Conservation (phyloP, 2,888 invertebrate species). For the Agrochola macilenta region DNA sequence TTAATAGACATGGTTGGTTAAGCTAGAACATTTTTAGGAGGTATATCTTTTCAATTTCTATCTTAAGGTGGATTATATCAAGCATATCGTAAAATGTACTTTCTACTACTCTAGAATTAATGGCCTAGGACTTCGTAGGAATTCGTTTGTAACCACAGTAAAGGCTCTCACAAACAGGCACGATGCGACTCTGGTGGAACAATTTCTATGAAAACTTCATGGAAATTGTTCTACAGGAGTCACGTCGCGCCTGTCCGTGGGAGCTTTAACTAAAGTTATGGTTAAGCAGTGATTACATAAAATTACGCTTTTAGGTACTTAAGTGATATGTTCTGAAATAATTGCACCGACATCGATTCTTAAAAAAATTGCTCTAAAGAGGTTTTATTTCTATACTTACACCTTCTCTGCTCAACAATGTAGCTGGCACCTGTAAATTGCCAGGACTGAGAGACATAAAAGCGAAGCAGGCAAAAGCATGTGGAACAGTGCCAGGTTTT, state of each 20-base stretch:
- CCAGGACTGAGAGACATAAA: conserved; percentile 28
- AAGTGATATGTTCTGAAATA: neutral
- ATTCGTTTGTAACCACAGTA: no score
- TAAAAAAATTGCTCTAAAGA: neutral
- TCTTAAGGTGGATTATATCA: no score
- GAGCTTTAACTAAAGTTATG: no score
- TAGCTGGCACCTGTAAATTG: conserved; percentile 19
- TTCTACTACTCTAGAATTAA: neutral
- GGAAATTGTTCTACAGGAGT: no score
- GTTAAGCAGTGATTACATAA: neutral
- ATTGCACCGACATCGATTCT: neutral
- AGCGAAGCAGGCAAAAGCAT: neutral
- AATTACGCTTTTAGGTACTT: neutral
- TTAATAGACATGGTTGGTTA: no score
- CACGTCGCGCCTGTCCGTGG: no score
- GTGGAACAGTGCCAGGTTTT: conserved; percentile 47
- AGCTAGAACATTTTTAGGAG: neutral
- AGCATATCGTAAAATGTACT: neutral
- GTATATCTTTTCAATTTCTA: neutral
- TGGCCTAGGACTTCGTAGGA: no score
- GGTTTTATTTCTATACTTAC: neutral
- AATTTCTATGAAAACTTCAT: no score
- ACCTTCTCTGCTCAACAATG: neutral
- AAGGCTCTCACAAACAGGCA: no score
- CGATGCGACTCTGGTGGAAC: no score